phyloP scores from a whole-genome alignment of 2,113 vertebrate species.

The Aspiorhynchus laticeps region DNA sequence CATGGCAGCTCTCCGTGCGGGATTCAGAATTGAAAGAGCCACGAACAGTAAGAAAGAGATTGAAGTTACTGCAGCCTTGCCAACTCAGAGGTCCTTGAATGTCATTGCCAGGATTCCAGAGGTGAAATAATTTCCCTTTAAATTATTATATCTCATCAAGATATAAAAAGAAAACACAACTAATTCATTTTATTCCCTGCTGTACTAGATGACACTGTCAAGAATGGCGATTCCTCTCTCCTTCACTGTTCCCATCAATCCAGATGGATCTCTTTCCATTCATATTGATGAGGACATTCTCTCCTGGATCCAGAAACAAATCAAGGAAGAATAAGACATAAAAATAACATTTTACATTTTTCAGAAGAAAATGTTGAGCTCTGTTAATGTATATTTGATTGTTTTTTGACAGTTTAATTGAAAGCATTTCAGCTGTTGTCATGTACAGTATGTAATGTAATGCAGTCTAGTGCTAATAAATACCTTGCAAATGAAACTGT shows the following conservation, averaged over 20 bases:
- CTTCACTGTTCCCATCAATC: constrained; percentile 56
- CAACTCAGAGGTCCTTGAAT: constrained; percentile 74
- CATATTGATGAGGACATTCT: not conserved
- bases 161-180: not conserved
- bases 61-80: constrained; percentile 71
- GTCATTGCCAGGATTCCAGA: constrained; percentile 74
- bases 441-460: not conserved
- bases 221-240: constrained; percentile 57
- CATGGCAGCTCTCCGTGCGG: constrained; percentile 56
- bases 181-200: not conserved
- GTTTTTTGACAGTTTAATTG: not conserved
- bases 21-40: constrained; percentile 58
- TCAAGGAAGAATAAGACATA: not conserved
- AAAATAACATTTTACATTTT: not conserved
- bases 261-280: constrained; percentile 2
- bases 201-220: constrained; percentile 62
- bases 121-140: constrained; percentile 58
- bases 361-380: not conserved
- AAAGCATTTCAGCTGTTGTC: not conserved
- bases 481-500: not conserved
- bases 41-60: constrained; percentile 73
- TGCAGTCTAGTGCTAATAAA: not conserved
- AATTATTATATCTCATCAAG: not conserved
- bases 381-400: not conserved
- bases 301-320: not conserved